Evolutionary conservation across 2,888 invertebrate species (phyloP).

Genomic region (Temnothorax unifasciatus): DNA sequence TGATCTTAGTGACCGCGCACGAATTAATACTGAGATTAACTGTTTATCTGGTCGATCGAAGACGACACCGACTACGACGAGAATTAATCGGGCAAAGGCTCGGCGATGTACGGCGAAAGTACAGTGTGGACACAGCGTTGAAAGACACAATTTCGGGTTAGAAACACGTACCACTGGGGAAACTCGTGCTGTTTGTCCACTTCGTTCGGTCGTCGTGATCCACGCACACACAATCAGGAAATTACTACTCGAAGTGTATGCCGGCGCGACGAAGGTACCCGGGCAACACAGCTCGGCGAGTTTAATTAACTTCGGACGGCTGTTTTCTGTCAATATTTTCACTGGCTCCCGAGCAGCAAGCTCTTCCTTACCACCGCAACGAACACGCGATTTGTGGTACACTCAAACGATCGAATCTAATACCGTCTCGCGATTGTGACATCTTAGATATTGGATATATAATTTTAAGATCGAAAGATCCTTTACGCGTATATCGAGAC

Average conservation of each 20-base stretch:
- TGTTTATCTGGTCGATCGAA: slow-evolving; percentile 30
- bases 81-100: slow-evolving; percentile 58
- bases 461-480: slow-evolving; percentile 5
- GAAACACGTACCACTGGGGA: slow-evolving; percentile 74
- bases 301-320: slow-evolving; percentile 84
- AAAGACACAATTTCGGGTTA: slow-evolving; percentile 74
- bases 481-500: neutral
- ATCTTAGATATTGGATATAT: slow-evolving; percentile 12
- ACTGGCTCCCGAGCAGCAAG: slow-evolving; percentile 72
- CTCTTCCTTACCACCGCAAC: slow-evolving; percentile 60
- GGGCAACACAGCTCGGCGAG: slow-evolving; percentile 80
- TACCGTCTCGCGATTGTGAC: slow-evolving; percentile 4
- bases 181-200: slow-evolving; percentile 80
- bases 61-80: slow-evolving; percentile 39
- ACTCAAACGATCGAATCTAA: slow-evolving; percentile 11
- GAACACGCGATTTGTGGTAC: slow-evolving; percentile 37
- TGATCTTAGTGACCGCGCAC: neutral
- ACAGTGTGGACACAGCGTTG: slow-evolving; percentile 55
- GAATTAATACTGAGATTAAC: slow-evolving; percentile 35
- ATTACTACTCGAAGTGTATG: slow-evolving; percentile 83
- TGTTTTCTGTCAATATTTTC: slow-evolving; percentile 86
- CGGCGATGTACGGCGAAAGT: slow-evolving; percentile 52
- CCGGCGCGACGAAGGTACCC: slow-evolving; percentile 67
- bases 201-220: slow-evolving; percentile 77
- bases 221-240: slow-evolving; percentile 83